Evolutionary conservation across 2,888 invertebrate genomes (phyloP).

Genomic region (Ametastegia equiseti): DNA sequence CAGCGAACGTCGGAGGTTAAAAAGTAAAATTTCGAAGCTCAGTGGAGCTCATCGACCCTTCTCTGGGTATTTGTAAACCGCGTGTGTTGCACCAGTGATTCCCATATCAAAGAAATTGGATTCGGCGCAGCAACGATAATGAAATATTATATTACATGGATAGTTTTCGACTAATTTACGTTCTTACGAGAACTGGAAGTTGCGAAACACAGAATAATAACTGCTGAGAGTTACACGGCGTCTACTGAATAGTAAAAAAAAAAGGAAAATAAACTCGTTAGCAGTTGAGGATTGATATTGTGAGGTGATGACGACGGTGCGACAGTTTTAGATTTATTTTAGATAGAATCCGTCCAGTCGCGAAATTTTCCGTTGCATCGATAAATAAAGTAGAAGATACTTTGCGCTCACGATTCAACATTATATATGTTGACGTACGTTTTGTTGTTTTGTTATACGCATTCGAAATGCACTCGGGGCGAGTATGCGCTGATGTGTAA

Average conservation of each 20-base stretch:
- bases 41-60: constrained; percentile 40
- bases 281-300: constrained; percentile 6
- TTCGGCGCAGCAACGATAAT: neutral
- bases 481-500: constrained; percentile 12
- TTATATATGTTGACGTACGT: neutral
- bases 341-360: neutral
- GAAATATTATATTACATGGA: neutral
- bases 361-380: neutral
- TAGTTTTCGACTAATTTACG: neutral
- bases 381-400: neutral
- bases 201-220: neutral
- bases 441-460: neutral
- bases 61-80: neutral
- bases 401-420: neutral
- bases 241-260: neutral
- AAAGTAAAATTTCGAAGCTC: neutral
- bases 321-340: neutral
- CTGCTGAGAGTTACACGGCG: neutral
- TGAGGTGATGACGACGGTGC: neutral
- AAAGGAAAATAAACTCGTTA: neutral
- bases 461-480: neutral
- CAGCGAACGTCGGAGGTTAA: neutral
- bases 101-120: constrained; percentile 15
- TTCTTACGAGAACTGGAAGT: neutral
- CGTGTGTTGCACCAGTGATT: constrained; percentile 25